Conservation (phyloP, 2,888 invertebrate species). For the Lymantria monacha region DNA sequence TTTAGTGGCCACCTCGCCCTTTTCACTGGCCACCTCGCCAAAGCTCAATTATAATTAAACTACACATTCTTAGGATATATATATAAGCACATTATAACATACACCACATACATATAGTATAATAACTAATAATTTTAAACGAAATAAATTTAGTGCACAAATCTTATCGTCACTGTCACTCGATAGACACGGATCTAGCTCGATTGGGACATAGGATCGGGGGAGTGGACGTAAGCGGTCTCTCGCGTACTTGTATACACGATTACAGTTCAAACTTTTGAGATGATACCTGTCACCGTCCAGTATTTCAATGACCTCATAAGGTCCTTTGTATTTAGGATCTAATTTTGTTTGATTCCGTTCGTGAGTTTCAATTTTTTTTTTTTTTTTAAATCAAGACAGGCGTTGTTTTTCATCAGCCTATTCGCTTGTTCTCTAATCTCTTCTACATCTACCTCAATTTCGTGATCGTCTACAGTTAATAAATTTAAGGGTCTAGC, state of each 20-base stretch:
- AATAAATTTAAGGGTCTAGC: constrained; percentile 19
- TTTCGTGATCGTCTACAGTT: constrained; percentile 5
- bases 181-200: too few relatives aligned
- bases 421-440: constrained; percentile 5
- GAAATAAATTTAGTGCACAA: too few relatives aligned
- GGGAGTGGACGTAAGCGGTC: constrained; percentile 7
- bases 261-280: constrained; percentile 4
- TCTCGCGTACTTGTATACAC: constrained; percentile 7
- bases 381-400: too few relatives aligned
- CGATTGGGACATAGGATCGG: background rate
- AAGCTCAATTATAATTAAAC: too few relatives aligned
- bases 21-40: too few relatives aligned
- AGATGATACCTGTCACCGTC: constrained; percentile 8
- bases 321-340: constrained; percentile 8
- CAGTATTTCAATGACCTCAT: constrained; percentile 5
- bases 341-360: constrained; percentile 9
- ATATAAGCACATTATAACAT: too few relatives aligned
- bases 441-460: constrained; percentile 5
- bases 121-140: too few relatives aligned
- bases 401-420: background rate
- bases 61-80: too few relatives aligned
- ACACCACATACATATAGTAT: too few relatives aligned
- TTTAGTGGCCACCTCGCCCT: too few relatives aligned
- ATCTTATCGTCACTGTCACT: too few relatives aligned
- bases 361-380: constrained; percentile 3